A percentile compares a stretch with the other conserved stretches of the same genome.
Conservation (phyloP, 2,888 invertebrate species). For the Rhaphigaster nebulosa region DNA sequence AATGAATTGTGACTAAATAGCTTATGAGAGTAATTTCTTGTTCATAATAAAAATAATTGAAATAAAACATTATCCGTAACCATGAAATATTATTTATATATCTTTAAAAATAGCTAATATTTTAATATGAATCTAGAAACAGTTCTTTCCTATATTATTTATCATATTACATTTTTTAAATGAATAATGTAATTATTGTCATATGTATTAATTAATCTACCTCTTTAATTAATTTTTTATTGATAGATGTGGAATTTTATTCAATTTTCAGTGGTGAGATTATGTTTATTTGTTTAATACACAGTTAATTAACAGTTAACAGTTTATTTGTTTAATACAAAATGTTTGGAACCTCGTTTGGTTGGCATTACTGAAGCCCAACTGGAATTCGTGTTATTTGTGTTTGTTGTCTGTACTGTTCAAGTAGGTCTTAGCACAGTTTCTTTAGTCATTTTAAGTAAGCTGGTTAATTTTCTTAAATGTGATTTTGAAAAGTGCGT, state of each 20-base stretch:
- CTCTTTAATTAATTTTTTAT: neutral
- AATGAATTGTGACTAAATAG: too few species aligned
- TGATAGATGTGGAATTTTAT: neutral
- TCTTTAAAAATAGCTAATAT: neutral
- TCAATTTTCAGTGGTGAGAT: neutral
- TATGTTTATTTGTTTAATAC: neutral
- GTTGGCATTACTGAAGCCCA: constrained; percentile 7
- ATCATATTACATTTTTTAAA: neutral
- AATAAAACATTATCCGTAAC: neutral
- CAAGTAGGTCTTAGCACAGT: neutral
- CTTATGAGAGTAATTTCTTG: neutral
- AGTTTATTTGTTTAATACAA: neutral
- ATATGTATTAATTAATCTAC: neutral
- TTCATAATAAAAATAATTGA: neutral
- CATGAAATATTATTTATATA: neutral
- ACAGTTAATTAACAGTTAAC: neutral
- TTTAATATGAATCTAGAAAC: neutral
- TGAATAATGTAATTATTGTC: neutral
- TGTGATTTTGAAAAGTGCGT: constrained; percentile 8
- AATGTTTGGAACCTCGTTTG: neutral
- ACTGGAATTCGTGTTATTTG: constrained; percentile 37
- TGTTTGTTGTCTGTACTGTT: constrained; percentile 7
- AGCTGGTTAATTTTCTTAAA: neutral
- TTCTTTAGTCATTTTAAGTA: neutral
- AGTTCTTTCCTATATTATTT: neutral